phyloP scores from a whole-genome alignment of 2,113 vertebrate genomes.

The Malurus elegans region DNA sequence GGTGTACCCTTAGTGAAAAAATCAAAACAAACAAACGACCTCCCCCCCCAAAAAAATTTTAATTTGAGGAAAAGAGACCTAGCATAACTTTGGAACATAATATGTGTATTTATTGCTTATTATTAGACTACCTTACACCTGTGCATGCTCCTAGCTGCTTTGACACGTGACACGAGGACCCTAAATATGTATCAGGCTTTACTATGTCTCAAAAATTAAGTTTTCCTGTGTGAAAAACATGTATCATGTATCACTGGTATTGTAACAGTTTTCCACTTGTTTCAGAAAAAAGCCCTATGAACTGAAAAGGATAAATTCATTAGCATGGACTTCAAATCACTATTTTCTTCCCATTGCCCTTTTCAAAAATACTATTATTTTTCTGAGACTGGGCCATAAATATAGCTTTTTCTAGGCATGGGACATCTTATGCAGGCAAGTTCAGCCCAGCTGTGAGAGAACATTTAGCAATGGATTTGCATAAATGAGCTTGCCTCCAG shows the following conservation, averaged over 20 bases:
- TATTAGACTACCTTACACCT: neutral
- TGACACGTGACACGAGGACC: neutral
- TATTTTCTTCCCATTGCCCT: neutral
- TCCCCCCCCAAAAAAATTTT: rapidly evolving
- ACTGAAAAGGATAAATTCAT: neutral
- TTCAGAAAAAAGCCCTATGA: neutral
- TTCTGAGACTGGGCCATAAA: neutral
- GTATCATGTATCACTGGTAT: neutral
- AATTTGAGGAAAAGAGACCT: neutral
- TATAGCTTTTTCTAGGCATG: neutral
- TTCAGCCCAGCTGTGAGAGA: neutral
- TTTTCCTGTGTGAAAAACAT: neutral
- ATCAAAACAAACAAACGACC: neutral
- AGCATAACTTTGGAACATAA: neutral
- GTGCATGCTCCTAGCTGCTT: neutral
- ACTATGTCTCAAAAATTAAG: neutral
- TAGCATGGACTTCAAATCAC: neutral
- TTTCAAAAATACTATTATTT: neutral
- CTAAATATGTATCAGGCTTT: neutral
- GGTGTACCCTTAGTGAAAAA: neutral
- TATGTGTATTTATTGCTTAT: neutral
- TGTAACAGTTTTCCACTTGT: neutral
- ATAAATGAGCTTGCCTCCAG: conserved; percentile 17
- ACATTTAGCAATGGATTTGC: conserved; percentile 3
- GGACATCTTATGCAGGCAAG: neutral